Evolutionary conservation across 30 jellyfish, hydroid and myxozoan genomes (phyloP).

Genomic region (Nemopilema nomurai): DNA sequence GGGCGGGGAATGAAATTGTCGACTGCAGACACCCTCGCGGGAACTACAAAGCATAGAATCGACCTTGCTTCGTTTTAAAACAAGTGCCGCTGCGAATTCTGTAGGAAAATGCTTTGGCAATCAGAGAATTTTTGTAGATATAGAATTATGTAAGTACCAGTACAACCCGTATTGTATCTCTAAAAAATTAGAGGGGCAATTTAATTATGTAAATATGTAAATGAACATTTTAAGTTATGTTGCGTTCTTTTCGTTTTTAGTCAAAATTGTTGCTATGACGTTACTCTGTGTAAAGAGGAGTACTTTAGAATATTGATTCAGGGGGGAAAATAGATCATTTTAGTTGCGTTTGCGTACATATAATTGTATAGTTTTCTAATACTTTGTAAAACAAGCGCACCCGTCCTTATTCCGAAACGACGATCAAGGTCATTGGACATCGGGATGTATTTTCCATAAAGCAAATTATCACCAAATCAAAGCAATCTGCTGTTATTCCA

Average conservation of each 20-base stretch:
- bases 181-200: constrained; percentile 40
- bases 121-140: constrained; percentile 39
- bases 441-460: not conserved
- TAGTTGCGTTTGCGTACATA: constrained; percentile 5
- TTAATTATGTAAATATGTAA: constrained; percentile 65
- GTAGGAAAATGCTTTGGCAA: constrained; percentile 10
- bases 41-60: not conserved
- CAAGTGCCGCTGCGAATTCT: not conserved
- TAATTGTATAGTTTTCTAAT: constrained; percentile 24
- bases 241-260: constrained; percentile 28
- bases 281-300: constrained; percentile 34
- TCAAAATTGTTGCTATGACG: not conserved
- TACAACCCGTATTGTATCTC: constrained; percentile 28
- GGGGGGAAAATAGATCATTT: not conserved
- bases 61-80: not conserved
- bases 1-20: not conserved
- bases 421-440: not conserved
- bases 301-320: constrained; percentile 39
- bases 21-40: not conserved
- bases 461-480: no score
- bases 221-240: constrained; percentile 54
- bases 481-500: no score
- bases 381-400: not conserved
- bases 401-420: not conserved
- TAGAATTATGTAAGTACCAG: constrained; percentile 41